These are phyloP conservation scores for Nerophis ophidion DNA, from an alignment of 2,113 vertebrate species.

Conservation along the genomic window DNA sequence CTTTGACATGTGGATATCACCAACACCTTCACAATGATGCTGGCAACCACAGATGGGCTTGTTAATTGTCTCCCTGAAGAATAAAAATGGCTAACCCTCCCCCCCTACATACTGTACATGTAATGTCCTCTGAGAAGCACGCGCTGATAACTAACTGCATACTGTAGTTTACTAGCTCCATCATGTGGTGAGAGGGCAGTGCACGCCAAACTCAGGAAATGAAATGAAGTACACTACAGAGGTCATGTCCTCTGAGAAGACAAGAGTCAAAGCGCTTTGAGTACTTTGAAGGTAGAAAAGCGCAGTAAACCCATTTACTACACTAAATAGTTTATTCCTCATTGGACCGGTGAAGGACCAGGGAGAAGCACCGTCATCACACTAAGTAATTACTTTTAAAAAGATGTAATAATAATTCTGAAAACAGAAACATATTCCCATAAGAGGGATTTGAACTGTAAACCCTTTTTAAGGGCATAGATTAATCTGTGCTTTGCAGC, in stretches of 20 bases:
- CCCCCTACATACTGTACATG: too few relatives aligned
- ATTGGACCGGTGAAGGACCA: conserved; percentile 25
- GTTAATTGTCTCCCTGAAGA: background rate
- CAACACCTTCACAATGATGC: background rate
- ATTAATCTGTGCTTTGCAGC: conserved; percentile 22
- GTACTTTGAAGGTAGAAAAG: too few relatives aligned
- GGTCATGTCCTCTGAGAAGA: conserved; percentile 28
- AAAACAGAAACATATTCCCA: background rate
- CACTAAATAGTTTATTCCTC: conserved; percentile 15
- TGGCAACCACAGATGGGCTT: background rate
- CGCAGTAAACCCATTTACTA: conserved; percentile 18
- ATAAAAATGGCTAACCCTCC: background rate
- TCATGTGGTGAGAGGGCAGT: conserved; percentile 10
- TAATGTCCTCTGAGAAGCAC: background rate
- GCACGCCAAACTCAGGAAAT: conserved; percentile 1
- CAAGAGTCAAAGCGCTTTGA: background rate
- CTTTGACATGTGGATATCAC: background rate
- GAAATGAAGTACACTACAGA: conserved; percentile 4
- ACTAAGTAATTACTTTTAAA: background rate
- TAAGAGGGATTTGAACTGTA: background rate
- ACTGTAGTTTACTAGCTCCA: conserved; percentile 11
- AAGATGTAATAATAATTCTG: background rate
- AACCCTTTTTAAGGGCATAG: background rate
- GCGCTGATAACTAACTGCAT: background rate
- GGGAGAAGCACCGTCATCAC: conserved; percentile 10